Evolutionary conservation across 1,140 invertebrate genomes (phyloP).

Genomic region (Drosophila lacertosa): DNA sequence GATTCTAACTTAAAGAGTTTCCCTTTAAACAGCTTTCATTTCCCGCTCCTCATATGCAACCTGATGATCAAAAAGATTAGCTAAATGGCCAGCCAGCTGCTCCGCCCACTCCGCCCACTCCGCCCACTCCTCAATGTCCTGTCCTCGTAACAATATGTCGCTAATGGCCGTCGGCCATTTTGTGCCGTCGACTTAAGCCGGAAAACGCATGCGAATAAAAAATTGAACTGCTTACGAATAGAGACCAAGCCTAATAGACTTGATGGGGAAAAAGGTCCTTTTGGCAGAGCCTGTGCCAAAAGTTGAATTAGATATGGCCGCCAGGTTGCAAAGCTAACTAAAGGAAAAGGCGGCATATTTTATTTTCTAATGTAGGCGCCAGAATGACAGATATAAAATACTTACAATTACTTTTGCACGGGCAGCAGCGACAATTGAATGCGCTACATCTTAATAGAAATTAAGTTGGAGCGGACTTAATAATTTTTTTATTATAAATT

Average conservation of each 20-base stretch:
- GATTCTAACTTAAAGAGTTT: neutral
- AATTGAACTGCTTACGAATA: constrained; percentile 77
- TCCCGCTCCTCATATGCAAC: neutral
- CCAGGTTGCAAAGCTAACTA: constrained; percentile 38
- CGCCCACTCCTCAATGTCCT: neutral
- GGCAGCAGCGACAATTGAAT: neutral
- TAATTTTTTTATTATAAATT: no score
- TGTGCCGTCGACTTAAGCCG: constrained; percentile 50
- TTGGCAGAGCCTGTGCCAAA: constrained; percentile 43
- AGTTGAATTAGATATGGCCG: constrained; percentile 67
- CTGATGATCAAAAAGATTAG: constrained; percentile 55
- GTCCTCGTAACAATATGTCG: constrained; percentile 57
- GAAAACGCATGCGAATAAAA: constrained; percentile 67
- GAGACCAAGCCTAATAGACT: constrained; percentile 73
- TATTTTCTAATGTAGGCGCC: constrained; percentile 68
- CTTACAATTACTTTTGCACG: constrained; percentile 17
- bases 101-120: neutral
- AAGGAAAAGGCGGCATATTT: constrained; percentile 60
- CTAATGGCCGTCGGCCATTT: constrained; percentile 61
- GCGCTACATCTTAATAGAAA: neutral
- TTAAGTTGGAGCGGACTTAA: no score
- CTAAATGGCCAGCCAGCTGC: constrained; percentile 47
- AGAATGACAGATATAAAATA: constrained; percentile 64
- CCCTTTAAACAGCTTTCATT: neutral
- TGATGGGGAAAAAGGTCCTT: constrained; percentile 21